Percentiles rank a stretch among this genome's conserved stretches.
Evolutionary conservation across 2,113 vertebrate species (phyloP).

Genomic region (Otolemur garnettii): DNA sequence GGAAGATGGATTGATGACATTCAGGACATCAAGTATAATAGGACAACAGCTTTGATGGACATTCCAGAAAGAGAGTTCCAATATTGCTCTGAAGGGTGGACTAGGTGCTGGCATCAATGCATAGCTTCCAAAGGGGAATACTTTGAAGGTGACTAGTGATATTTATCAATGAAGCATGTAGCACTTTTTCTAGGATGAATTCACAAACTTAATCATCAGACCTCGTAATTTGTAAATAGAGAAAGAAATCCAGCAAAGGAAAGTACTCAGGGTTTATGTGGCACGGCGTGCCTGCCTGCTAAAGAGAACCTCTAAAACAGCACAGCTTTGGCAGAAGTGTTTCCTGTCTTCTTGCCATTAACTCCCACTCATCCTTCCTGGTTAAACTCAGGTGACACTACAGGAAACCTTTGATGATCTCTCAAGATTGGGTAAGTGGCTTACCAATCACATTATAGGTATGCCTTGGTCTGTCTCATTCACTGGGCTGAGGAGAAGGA

Average conservation of each 20-base stretch:
- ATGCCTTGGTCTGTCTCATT: neutral
- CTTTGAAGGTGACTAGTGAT: too few species aligned
- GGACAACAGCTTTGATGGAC: too few species aligned
- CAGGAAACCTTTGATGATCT: conserved; percentile 62
- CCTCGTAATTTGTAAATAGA: neutral
- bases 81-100: too few species aligned
- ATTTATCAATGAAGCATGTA: too few species aligned
- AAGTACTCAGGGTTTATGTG: neutral
- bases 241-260: neutral
- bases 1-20: too few species aligned
- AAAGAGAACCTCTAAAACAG: conserved; percentile 45
- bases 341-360: conserved; percentile 63
- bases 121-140: too few species aligned
- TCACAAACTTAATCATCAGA: too few species aligned
- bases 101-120: too few species aligned
- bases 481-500: neutral
- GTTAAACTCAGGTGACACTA: conserved; percentile 19
- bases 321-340: neutral
- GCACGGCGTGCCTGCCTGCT: neutral
- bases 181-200: too few species aligned
- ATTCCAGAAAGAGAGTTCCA: too few species aligned
- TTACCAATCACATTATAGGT: neutral
- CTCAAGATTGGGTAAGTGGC: neutral
- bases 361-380: conserved; percentile 62
- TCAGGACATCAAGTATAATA: too few species aligned